Percentiles rank a stretch among this genome's conserved stretches.
Conservation (phyloP, 1,140 invertebrate genomes). For the Aphis gossypii region DNA sequence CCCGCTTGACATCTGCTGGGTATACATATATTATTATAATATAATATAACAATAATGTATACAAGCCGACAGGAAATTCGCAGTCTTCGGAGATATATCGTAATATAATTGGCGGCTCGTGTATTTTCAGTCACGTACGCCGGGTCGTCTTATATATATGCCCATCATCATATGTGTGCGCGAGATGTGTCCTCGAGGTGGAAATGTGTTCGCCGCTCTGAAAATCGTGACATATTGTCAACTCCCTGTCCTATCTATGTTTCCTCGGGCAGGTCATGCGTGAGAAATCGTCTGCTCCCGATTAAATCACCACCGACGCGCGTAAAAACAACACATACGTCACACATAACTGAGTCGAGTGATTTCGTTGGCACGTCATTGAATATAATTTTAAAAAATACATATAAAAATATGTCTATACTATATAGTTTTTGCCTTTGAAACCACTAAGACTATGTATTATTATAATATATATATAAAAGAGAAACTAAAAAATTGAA, state of each 20-base stretch:
- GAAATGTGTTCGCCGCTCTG: neutral
- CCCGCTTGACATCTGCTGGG: neutral
- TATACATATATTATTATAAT: slow-evolving; percentile 6
- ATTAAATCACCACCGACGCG: neutral
- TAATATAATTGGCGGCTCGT: neutral
- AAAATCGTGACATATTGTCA: slow-evolving; percentile 47
- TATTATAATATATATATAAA: neutral
- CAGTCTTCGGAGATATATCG: neutral
- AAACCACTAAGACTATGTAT: neutral
- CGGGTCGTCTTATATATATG: neutral
- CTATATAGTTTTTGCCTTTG: neutral
- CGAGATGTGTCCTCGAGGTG: neutral
- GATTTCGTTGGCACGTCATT: neutral
- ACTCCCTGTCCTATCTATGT: neutral
- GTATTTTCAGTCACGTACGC: slow-evolving; percentile 45
- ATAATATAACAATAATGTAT: neutral
- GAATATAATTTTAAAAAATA: neutral
- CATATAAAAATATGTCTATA: neutral
- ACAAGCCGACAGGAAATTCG: neutral
- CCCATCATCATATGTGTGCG: neutral
- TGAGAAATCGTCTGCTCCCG: neutral
- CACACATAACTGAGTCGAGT: neutral
- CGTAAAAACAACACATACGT: neutral
- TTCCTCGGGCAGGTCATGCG: neutral
- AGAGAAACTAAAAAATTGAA: neutral